Base-by-base conservation (phyloP, 2,113 vertebrate genomes). In the Leucopsar rothschildi region DNA sequence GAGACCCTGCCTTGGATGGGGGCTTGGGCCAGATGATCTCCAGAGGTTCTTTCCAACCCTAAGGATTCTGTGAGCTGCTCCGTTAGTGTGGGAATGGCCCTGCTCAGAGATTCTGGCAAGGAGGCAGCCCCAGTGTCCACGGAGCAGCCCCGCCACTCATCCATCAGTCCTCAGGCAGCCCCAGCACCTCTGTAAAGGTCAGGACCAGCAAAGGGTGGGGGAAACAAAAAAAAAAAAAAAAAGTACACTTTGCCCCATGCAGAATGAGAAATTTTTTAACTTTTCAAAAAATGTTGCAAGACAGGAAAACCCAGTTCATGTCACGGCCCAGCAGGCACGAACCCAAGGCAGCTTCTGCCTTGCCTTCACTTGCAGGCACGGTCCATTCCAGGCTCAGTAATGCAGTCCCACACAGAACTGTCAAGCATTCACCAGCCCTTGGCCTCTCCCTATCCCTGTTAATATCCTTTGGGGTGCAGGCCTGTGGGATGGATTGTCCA, bases 281-380 rank as follows among this genome's bases (percentile, higher is more conserved):
- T 73, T 91, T 66, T 55, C 5, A 47, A 91, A 95, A 94, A 91
- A 96, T 94, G 94, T 45, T 90, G 94, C 78, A 81, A 37, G 90
- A 89, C 95, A 71, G 87, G 94, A 96, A 96, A 90, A 57, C 90
- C 94, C 69, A 61, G 92, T 78, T 87, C 59, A 2, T 1, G 4
- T 14, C 59, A 17, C 0, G 11, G 90, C 81, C 72, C 69, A 21
- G 33, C 60, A 49, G 94, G 91, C 93, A 56, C 0, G 3, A 90
- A 75, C 73, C 45, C 59, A 33, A 18, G 37, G 64, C 60, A 37
- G 73, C 39, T 44, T 8, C 64, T 50, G 70, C 75, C 55, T 69
- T 25, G 57, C 70, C 75, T 27, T 49, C 71, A 15, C 59, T 52
- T 59, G 72, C 83, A 76, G 63, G 10, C 8, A 4, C 20, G 61